phyloP scores from a whole-genome alignment of 2,797 vertebrate genomes.

The Alectoris magna region DNA sequence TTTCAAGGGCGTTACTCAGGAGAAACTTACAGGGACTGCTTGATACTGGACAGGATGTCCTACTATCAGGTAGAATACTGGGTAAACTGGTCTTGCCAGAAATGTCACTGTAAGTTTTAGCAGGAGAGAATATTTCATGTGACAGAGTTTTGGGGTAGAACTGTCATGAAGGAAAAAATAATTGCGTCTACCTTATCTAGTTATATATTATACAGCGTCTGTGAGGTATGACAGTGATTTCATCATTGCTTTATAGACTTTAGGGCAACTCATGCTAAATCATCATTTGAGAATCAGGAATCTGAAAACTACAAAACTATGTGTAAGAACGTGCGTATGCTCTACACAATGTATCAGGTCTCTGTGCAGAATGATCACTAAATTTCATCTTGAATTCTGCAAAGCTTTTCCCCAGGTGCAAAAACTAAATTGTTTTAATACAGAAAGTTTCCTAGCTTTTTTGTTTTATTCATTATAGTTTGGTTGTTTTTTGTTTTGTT shows the following conservation, averaged over 20 bases:
- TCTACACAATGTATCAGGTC: not conserved
- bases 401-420: not conserved
- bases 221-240: not conserved
- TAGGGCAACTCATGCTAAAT: not conserved
- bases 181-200: not conserved
- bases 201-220: not conserved
- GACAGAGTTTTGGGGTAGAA: not conserved
- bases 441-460: not conserved
- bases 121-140: not conserved
- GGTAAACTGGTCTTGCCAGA: not conserved
- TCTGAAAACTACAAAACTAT: conserved; percentile 3
- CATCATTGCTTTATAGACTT: not conserved
- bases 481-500: no score
- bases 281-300: not conserved
- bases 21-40: not conserved
- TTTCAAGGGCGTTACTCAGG: not conserved
- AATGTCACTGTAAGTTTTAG: not conserved
- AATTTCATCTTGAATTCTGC: conserved; percentile 18
- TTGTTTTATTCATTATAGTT: no score
- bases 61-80: not conserved
- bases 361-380: not conserved
- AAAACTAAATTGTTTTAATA: conserved; percentile 12
- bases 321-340: not conserved
- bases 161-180: not conserved
- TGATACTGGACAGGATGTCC: not conserved